Evolutionary conservation across 2,888 invertebrate species (phyloP), one percentile per base, ranked within the genome.

Genomic region (Drosophila antonietae): DNA sequence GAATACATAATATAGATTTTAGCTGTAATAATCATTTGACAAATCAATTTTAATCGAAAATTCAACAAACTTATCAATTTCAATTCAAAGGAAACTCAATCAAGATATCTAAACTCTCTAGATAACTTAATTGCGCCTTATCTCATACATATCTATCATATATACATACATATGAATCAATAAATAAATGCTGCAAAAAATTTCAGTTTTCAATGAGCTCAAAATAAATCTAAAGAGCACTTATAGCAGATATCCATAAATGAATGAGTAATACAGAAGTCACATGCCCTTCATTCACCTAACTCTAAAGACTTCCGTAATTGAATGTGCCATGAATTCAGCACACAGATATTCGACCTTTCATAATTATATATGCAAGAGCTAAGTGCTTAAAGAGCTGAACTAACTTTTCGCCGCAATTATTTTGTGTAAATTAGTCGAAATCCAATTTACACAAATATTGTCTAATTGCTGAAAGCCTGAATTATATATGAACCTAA

Each of bases 341-440:
- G 46, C 46, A 3, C 46, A 3, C 23, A 15, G 46, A 7, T 23
- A 18, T 12, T 15, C 44, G 33, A 51, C 20, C 15, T 15, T n/a
- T 20, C 72, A 71, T 58, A 73, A 53, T 73, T 72, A 43, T 47
- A 12, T 33, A 23, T 23, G 33, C 28, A 23, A 58, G 49, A 51
- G 49, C 62, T 31, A 15, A 15, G 1, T 31, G 43, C 41, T 12
- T 33, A 10, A 28, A 28, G 9, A 41, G 15, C 56, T 63, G 31
- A 28, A 12, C 35, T n/a, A 15, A 35, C 18, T 28, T 46, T 35
- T 35, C 33, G 57, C 35, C 7, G n/a, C 14, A 66, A 66, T 57
- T 41, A 53, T 47, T 71, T 52, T 14, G 56, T 44, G 43, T 63
- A 63, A 69, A 71, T 52, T 49, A 68, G 65, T 35, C 35, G 28